Evolutionary conservation across 2,888 invertebrate species (phyloP).

Genomic region (Syrista parreyssii): DNA sequence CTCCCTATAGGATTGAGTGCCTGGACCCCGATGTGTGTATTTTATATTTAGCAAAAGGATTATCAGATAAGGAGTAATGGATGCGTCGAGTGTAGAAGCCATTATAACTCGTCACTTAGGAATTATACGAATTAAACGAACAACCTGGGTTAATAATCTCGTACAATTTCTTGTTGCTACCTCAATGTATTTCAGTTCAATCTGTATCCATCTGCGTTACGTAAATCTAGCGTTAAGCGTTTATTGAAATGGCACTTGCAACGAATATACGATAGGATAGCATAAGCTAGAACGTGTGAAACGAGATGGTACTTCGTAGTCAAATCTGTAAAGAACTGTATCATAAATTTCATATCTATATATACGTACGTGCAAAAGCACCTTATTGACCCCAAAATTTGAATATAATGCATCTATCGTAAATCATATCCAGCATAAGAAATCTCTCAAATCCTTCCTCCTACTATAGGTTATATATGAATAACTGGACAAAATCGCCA

Average conservation of each 20-base stretch:
- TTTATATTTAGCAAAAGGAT: neutral
- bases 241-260: no score
- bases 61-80: neutral
- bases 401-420: conserved; percentile 1
- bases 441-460: neutral
- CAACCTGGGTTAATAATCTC: no score
- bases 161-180: neutral
- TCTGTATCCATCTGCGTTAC: neutral
- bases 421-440: neutral
- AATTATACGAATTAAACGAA: no score
- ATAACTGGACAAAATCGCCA: neutral
- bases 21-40: neutral
- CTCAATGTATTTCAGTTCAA: neutral
- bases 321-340: neutral
- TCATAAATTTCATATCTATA: neutral
- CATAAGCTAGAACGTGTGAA: neutral
- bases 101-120: neutral
- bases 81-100: neutral
- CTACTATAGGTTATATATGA: neutral
- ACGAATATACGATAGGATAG: neutral
- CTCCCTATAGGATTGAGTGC: neutral
- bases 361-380: neutral
- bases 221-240: no score
- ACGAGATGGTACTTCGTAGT: neutral
- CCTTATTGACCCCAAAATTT: neutral